Evolutionary conservation across 2,888 invertebrate genomes (phyloP), one percentile per base, ranked within the genome.

Genomic region (Ichneumoninae sp.): DNA sequence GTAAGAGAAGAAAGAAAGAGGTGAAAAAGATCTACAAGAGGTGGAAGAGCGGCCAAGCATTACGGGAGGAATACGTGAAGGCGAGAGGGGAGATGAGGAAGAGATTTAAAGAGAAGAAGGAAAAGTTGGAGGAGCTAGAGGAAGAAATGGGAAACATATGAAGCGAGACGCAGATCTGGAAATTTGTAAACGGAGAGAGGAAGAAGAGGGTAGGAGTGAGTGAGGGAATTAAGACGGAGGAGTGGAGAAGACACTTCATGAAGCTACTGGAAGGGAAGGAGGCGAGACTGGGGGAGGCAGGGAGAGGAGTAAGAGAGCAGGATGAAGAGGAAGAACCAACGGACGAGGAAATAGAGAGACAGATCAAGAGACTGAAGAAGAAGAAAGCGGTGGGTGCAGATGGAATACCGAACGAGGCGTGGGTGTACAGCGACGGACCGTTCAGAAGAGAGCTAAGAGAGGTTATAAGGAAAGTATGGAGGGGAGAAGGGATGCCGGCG

Each of bases 81-180:
- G 65, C 66, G 19, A 77, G 71, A 26, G 22, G 22, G 30, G 66
- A 52, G 44, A 77, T 72, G 57, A 71, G 50, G 40, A 22, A 26
- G 6, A 3, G 30, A 30, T 75, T 68, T 47, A 57, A 69, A 33
- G 69, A 70, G 54, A 71, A 82, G 60, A 71, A 82, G 57, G 36
- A 19, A 13, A 54, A 70, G 50, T 62, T 47, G 57, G 57, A 74
- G 33, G 30, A 70, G 10, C 22, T 70, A 54, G 19, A 77, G 8
- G 77, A 44, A 30, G 69, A 62, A 65, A 76, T 54, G 22, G 69
- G 60, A 40, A 52, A 71, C 13, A 72, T 62, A 57, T 52, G 22
- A 5, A 76, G 68, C 3, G 82, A 80, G 50, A 40, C 76, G 47
- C 57, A 74, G 44, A 60, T 74, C 1, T 80, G 77, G 69, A 72